phyloP scores from a whole-genome alignment of 2,113 vertebrate genomes.

The Okapia johnstoni region DNA sequence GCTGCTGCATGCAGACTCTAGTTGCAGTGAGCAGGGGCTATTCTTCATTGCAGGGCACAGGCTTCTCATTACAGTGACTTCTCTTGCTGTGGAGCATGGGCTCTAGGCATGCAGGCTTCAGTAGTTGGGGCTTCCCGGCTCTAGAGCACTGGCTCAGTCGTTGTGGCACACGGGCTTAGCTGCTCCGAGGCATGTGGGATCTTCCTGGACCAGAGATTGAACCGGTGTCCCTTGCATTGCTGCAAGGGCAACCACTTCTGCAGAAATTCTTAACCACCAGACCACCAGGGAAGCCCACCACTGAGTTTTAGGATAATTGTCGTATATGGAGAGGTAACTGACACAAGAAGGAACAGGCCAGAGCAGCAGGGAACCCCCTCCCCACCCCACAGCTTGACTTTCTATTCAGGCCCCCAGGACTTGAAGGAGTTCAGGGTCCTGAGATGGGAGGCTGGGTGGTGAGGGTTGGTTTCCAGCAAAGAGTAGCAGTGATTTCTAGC shows the following conservation, averaged over 20 bases:
- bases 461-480: not conserved
- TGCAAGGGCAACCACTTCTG: not conserved
- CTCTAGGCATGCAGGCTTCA: not conserved
- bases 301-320: not conserved
- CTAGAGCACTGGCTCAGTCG: not conserved
- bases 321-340: not conserved
- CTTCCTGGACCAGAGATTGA: fast-evolving
- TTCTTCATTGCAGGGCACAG: not conserved
- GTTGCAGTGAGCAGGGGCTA: not conserved
- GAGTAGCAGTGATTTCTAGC: not conserved
- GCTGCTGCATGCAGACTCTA: not conserved
- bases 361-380: not conserved
- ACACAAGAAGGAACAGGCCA: not conserved
- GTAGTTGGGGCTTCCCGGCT: not conserved
- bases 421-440: not conserved
- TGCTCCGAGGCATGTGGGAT: not conserved
- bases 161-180: not conserved
- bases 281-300: not conserved
- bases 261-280: not conserved
- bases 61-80: not conserved
- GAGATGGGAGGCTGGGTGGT: not conserved
- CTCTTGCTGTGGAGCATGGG: not conserved
- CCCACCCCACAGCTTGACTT: not conserved
- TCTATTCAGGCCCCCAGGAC: not conserved
- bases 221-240: not conserved